These are phyloP conservation scores for Linyphia triangularis DNA, from an alignment of 2,888 invertebrate genomes.

Conservation along the genomic window DNA sequence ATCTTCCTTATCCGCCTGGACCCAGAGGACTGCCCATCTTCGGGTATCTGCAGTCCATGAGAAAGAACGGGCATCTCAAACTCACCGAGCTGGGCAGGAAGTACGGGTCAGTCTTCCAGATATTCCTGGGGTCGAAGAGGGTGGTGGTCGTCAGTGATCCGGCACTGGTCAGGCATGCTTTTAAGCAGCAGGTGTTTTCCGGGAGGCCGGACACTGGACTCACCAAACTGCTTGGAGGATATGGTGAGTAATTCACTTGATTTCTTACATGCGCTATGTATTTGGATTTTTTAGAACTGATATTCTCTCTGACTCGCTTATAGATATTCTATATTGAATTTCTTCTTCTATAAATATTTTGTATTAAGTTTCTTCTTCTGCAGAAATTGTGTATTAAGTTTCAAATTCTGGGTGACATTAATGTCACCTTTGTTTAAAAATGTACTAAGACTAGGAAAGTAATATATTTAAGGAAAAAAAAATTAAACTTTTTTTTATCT, in stretches of 20 bases:
- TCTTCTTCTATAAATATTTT: no score
- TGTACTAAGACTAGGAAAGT: no score
- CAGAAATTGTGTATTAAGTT: no score
- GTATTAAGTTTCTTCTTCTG: no score
- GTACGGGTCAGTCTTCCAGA: constrained; percentile 90
- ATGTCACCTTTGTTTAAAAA: no score
- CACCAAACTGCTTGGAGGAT: constrained; percentile 91
- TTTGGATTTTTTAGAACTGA: no score
- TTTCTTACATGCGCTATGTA: no score
- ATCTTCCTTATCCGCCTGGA: constrained; percentile 86
- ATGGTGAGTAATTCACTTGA: constrained; percentile 92
- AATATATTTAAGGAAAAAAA: no score
- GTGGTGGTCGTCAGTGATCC: constrained; percentile 93
- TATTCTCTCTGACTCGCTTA: no score
- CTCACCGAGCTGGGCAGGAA: constrained; percentile 87
- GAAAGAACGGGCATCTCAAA: constrained; percentile 86
- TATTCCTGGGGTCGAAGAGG: constrained; percentile 89
- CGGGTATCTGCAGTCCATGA: constrained; percentile 90
- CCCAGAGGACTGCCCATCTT: constrained; percentile 92
- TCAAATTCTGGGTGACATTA: no score
- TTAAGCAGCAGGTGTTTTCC: constrained; percentile 91
- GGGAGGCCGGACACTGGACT: constrained; percentile 92
- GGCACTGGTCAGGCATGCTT: constrained; percentile 90
- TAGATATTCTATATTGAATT: no score
- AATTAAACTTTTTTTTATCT: no score